These are phyloP conservation scores for Furcula furcula DNA, from an alignment of 2,888 invertebrate genomes.

Conservation along the genomic window DNA sequence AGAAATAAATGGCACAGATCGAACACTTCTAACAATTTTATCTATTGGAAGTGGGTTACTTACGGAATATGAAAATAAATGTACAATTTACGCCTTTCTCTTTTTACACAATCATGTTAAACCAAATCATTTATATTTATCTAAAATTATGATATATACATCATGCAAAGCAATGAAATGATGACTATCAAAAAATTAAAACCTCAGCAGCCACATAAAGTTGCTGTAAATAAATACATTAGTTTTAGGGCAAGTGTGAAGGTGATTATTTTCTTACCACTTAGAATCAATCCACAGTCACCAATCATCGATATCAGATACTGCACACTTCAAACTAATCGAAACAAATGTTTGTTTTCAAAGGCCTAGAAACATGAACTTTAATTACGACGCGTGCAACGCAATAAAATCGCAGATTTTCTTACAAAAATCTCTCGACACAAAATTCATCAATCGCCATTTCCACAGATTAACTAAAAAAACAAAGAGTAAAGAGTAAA, in stretches of 20 bases:
- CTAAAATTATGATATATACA: neutral
- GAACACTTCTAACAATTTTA: too few species aligned
- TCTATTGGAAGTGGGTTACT: too few species aligned
- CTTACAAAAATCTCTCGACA: slow-evolving; percentile 29
- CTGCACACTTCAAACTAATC: slow-evolving; percentile 17
- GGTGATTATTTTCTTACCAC: slow-evolving; percentile 55
- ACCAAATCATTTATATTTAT: too few species aligned
- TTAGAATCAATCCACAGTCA: slow-evolving; percentile 33
- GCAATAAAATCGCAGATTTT: slow-evolving; percentile 30
- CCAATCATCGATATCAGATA: slow-evolving; percentile 40
- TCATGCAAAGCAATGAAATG: too few species aligned
- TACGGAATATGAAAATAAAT: slow-evolving; percentile 37
- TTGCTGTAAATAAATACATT: neutral
- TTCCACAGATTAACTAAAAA: slow-evolving; percentile 23
- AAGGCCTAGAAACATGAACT: slow-evolving; percentile 14
- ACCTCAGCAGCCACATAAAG: too few species aligned
- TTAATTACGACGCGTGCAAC: slow-evolving; percentile 32
- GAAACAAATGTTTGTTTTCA: slow-evolving; percentile 11
- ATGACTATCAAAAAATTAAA: too few species aligned
- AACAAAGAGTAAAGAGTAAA: neutral
- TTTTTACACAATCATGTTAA: slow-evolving; percentile 22
- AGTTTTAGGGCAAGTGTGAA: slow-evolving; percentile 51
- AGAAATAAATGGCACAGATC: too few species aligned
- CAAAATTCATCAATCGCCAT: slow-evolving; percentile 31
- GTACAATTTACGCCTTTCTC: slow-evolving; percentile 54